Conservation (phyloP, 1,140 invertebrate species). For the Phthorimaea operculella region DNA sequence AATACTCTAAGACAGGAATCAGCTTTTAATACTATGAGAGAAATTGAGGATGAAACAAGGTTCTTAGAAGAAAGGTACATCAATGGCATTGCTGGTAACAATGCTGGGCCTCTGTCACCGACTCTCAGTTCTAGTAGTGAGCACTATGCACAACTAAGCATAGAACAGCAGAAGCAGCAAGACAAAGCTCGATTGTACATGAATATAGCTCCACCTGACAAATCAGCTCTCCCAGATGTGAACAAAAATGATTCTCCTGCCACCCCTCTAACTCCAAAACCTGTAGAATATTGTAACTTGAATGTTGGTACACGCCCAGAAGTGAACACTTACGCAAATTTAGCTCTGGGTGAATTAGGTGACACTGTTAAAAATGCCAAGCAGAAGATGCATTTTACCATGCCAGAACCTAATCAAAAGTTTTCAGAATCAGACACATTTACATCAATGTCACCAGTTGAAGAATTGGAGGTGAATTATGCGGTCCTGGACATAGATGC, state of each 20-base stretch:
- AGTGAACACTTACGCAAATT: conserved; percentile 71
- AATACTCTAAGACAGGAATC: conserved; percentile 56
- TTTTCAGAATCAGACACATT: conserved; percentile 62
- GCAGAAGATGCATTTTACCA: conserved; percentile 24
- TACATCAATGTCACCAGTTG: conserved; percentile 57
- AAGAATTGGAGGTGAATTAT: conserved; percentile 77
- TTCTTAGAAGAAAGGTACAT: conserved; percentile 45
- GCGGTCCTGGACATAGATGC: conserved; percentile 79
- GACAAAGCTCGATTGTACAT: conserved; percentile 72
- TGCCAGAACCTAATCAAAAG: conserved; percentile 39
- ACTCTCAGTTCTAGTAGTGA: conserved; percentile 58
- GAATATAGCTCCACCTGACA: conserved; percentile 70
- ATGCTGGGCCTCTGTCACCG: conserved; percentile 44
- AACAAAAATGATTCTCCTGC: conserved; percentile 39
- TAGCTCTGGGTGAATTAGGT: conserved; percentile 71
- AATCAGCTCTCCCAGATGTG: conserved; percentile 26
- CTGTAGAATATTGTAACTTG: conserved; percentile 55
- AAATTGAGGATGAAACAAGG: conserved; percentile 54
- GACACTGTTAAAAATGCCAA: conserved; percentile 41
- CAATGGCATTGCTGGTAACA: conserved; percentile 39
- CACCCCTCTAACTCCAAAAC: conserved; percentile 53
- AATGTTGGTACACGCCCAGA: conserved; percentile 36
- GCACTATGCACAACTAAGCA: conserved; percentile 68
- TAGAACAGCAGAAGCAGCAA: conserved; percentile 59
- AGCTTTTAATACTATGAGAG: conserved; percentile 53